Conservation (phyloP, 2,113 vertebrate species). For the Pholis gunnellus region DNA sequence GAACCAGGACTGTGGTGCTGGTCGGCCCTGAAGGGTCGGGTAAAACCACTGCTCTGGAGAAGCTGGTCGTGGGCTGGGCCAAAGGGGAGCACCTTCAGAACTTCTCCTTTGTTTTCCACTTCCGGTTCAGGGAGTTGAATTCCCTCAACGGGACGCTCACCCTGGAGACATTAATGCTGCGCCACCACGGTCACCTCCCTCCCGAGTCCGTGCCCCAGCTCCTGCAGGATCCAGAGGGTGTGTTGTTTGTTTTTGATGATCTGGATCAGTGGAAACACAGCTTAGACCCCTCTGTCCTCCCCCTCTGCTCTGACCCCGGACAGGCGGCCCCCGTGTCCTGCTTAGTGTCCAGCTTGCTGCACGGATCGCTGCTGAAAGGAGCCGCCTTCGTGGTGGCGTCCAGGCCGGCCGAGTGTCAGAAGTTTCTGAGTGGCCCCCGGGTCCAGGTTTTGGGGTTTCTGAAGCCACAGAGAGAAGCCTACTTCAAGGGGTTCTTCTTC, state of each 20-base stretch:
- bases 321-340: conserved; percentile 46
- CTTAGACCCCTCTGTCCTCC: conserved; percentile 49
- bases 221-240: conserved; percentile 64
- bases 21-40: conserved; percentile 80
- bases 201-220: conserved; percentile 25
- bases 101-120: conserved; percentile 73
- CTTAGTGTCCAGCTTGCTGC: conserved; percentile 78
- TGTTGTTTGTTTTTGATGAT: conserved; percentile 84
- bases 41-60: conserved; percentile 81
- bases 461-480: conserved; percentile 74
- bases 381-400: conserved; percentile 76
- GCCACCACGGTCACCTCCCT: conserved; percentile 35
- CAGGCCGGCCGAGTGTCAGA: conserved; percentile 34
- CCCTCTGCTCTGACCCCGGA: conserved; percentile 51
- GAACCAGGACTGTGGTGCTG: conserved; percentile 57
- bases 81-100: conserved; percentile 62
- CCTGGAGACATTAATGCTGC: conserved; percentile 68
- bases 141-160: conserved; percentile 35
- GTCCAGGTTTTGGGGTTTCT: conserved; percentile 79
- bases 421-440: conserved; percentile 38
- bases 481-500: conserved; percentile 76
- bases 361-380: conserved; percentile 75
- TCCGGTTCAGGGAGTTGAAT: conserved; percentile 68
- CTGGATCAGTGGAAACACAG: conserved; percentile 68
- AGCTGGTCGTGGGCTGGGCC: conserved; percentile 78